Evolutionary conservation across 2,113 vertebrate genomes (phyloP).

Genomic region (Lycocorax pyrrhopterus): DNA sequence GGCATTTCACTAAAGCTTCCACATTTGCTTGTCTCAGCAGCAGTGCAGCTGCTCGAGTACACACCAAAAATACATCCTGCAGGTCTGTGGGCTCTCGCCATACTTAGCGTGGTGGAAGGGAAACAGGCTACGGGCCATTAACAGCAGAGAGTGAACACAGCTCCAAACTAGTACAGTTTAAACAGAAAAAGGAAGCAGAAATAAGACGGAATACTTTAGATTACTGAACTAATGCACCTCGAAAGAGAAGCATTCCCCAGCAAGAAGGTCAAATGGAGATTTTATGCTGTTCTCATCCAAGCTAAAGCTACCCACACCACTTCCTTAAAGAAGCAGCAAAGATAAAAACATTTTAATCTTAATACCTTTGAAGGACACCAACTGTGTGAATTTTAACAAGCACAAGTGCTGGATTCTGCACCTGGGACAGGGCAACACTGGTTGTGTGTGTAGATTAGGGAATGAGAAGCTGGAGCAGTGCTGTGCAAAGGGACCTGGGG

Average conservation of each 20-base stretch:
- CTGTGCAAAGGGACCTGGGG: not conserved
- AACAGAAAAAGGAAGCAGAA: not conserved
- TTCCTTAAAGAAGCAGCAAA: not conserved
- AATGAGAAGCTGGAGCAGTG: not conserved
- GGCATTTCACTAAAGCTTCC: not conserved
- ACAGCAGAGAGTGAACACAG: not conserved
- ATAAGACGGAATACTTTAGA: not conserved
- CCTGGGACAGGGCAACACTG: not conserved
- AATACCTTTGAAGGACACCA: not conserved
- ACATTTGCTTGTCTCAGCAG: not conserved
- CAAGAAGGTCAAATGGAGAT: not conserved
- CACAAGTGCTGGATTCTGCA: not conserved
- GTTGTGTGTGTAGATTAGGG: too few species aligned
- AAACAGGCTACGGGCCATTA: not conserved
- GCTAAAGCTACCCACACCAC: fast-evolving
- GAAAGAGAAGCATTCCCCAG: not conserved
- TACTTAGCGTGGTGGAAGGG: not conserved
- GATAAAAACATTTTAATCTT: not conserved
- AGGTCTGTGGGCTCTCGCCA: fast-evolving
- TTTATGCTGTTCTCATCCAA: not conserved
- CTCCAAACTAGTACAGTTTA: not conserved
- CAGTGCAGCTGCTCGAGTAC: not conserved
- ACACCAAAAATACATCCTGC: not conserved
- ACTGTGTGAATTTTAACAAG: not conserved
- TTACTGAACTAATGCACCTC: not conserved